Evolutionary conservation across 2,797 vertebrate genomes (phyloP).

Genomic region (Sebastes goodei): DNA sequence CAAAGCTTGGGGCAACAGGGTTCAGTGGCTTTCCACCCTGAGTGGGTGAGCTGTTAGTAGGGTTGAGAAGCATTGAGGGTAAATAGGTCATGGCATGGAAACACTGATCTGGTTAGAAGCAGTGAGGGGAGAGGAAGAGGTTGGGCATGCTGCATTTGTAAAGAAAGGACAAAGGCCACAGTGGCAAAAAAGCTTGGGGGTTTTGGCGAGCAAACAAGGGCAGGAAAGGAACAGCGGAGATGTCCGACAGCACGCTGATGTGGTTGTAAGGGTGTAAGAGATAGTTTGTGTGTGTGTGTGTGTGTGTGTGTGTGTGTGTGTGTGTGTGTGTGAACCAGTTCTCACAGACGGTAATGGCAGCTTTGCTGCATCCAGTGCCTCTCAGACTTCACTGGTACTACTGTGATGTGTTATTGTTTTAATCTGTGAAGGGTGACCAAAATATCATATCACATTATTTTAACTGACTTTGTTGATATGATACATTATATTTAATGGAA

Average conservation of each 20-base stretch:
- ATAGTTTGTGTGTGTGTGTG: background rate
- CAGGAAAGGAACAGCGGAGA: constrained; percentile 36
- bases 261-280: constrained; percentile 1
- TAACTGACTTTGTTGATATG: background rate
- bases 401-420: background rate
- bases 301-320: background rate
- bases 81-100: constrained; percentile 66
- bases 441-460: background rate
- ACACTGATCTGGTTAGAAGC: constrained; percentile 66
- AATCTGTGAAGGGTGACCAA: background rate
- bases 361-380: background rate
- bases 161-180: constrained; percentile 51
- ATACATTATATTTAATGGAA: background rate
- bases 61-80: constrained; percentile 45
- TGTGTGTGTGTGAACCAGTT: background rate
- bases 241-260: background rate
- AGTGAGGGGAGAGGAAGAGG: constrained; percentile 21
- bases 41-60: constrained; percentile 53
- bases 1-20: constrained; percentile 44
- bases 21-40: constrained; percentile 49
- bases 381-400: background rate
- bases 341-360: background rate
- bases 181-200: constrained; percentile 17
- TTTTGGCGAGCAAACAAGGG: constrained; percentile 10
- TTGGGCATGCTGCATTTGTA: constrained; percentile 34